Conservation (phyloP, 64 coral and sea anemone genomes). For the Anthopleura sola region DNA sequence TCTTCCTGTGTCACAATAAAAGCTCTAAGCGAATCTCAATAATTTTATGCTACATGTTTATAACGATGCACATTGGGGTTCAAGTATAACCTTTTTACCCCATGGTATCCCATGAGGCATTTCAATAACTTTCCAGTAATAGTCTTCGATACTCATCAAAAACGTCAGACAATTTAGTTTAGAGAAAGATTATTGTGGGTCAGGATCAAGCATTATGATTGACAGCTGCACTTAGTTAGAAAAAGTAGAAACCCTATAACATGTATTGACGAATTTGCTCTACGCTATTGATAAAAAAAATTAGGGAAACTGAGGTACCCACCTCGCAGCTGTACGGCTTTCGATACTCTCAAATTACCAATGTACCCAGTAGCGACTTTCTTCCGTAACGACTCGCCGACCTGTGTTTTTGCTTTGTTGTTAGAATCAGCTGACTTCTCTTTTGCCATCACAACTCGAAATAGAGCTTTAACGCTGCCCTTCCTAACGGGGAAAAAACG, state of each 20-base stretch:
- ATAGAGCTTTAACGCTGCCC: slow-evolving; percentile 70
- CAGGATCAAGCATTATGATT: no score
- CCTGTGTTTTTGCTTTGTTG: slow-evolving; percentile 26
- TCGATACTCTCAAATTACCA: slow-evolving; percentile 59
- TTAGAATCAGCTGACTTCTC: slow-evolving; percentile 28
- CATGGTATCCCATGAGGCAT: no score
- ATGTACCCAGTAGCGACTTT: slow-evolving; percentile 54
- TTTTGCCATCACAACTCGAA: slow-evolving; percentile 63
- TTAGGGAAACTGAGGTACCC: background rate
- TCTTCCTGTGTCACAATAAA: slow-evolving; percentile 16
- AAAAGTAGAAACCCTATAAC: background rate
- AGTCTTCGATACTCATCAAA: background rate
- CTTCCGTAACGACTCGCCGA: slow-evolving; percentile 56
- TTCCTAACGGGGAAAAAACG: slow-evolving; percentile 39
- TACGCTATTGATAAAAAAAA: no score
- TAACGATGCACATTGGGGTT: background rate
- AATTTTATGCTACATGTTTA: background rate
- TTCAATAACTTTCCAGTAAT: no score
- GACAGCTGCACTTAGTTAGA: no score
- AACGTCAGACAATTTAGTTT: no score
- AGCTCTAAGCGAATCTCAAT: background rate
- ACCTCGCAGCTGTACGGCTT: slow-evolving; percentile 52
- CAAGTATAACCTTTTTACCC: background rate
- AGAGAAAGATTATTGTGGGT: no score
- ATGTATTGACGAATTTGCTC: no score